These are phyloP conservation scores for Myrmophylax atrothorax DNA, from an alignment of 2,113 vertebrate species.

Conservation along the genomic window DNA sequence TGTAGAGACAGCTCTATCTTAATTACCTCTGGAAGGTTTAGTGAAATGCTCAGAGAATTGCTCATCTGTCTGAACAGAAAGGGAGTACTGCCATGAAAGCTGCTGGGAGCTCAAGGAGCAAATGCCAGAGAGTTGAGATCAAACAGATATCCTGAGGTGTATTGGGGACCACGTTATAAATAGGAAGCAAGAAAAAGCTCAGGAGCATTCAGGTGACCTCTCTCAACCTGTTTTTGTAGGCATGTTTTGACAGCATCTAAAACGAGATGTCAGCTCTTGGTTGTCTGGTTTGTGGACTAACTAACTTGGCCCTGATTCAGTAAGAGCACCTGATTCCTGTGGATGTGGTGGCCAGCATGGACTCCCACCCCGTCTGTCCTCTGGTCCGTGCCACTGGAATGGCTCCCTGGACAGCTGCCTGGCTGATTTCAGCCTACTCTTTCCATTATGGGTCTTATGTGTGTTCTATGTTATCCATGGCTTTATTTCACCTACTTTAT, in stretches of 20 bases:
- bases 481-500: not conserved
- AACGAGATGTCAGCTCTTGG: not conserved
- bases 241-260: not conserved
- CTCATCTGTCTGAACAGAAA: not conserved
- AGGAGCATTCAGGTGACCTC: not conserved
- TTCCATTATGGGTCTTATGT: not conserved
- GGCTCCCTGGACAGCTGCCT: not conserved
- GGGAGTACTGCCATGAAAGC: not conserved
- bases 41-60: not conserved
- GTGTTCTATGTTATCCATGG: not conserved
- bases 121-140: not conserved
- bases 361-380: not conserved
- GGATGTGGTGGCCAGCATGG: not conserved
- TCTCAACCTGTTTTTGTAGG: not conserved
- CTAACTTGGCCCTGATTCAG: not conserved
- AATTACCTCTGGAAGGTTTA: constrained; percentile 13
- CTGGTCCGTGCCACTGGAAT: not conserved
- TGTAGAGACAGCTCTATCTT: not conserved
- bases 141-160: not conserved
- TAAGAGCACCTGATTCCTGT: not conserved
- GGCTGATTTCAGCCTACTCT: not conserved
- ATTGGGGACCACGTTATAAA: not conserved
- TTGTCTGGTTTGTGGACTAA: not conserved
- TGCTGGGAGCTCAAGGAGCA: not conserved
- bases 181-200: not conserved